These are phyloP conservation scores for Drepana falcataria DNA, from an alignment of 2,888 invertebrate genomes.

Conservation along the genomic window DNA sequence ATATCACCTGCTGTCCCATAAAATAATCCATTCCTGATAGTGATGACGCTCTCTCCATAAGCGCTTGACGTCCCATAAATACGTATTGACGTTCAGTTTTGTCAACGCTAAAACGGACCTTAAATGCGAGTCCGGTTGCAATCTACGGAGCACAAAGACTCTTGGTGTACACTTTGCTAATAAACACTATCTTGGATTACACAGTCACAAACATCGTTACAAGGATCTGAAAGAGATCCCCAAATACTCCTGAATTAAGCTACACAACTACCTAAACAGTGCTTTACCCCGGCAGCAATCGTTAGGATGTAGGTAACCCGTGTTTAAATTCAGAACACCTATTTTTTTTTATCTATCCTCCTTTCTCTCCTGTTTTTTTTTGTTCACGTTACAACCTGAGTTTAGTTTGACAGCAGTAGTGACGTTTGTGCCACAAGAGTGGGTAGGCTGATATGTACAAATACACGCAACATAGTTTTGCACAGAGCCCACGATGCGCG, in stretches of 20 bases:
- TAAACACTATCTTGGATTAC: constrained; percentile 78
- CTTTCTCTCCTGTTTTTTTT: constrained; percentile 70
- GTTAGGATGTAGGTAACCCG: constrained; percentile 1
- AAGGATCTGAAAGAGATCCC: constrained; percentile 15
- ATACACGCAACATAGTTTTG: constrained; percentile 76
- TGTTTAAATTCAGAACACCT: constrained; percentile 26
- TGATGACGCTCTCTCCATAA: no score
- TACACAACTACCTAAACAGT: constrained; percentile 18
- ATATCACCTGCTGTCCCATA: no score
- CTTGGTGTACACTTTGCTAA: constrained; percentile 75
- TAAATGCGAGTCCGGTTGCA: constrained; percentile 75
- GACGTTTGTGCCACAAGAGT: constrained; percentile 35
- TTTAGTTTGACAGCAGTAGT: constrained; percentile 20
- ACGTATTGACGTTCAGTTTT: no score
- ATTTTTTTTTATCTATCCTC: constrained; percentile 70
- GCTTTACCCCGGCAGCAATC: not conserved
- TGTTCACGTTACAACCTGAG: constrained; percentile 37
- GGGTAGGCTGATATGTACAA: constrained; percentile 66
- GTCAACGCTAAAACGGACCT: constrained; percentile 46
- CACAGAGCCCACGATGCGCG: constrained; percentile 62
- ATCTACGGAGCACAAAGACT: constrained; percentile 79
- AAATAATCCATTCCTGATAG: no score
- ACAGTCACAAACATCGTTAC: constrained; percentile 73
- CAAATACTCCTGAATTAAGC: constrained; percentile 14
- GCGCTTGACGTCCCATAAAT: no score